These are phyloP conservation scores for Mythimna albipuncta DNA, from an alignment of 2,888 invertebrate species.

Conservation along the genomic window DNA sequence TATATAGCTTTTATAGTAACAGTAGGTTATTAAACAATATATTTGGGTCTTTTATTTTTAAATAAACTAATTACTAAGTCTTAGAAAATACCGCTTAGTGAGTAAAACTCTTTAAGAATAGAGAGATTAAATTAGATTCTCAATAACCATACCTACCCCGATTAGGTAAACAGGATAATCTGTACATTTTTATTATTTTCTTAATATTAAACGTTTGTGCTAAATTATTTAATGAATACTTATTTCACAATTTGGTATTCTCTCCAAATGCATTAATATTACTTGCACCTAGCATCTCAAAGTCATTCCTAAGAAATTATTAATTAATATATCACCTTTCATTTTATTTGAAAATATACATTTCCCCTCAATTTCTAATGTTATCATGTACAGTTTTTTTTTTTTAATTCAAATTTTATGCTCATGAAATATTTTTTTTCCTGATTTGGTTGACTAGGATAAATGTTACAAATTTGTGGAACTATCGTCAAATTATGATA, in stretches of 20 bases:
- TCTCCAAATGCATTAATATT: constrained; percentile 19
- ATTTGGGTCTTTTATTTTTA: neutral
- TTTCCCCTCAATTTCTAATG: constrained; percentile 47
- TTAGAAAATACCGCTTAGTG: neutral
- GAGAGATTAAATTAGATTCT: constrained; percentile 7
- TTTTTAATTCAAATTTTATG: neutral
- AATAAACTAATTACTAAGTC: neutral
- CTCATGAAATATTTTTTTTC: neutral
- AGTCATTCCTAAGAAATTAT: constrained; percentile 58
- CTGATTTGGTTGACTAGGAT: neutral
- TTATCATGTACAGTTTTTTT: constrained; percentile 20
- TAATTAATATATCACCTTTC: constrained; percentile 62
- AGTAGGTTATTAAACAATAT: neutral
- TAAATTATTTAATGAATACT: constrained; percentile 33
- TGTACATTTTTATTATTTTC: constrained; percentile 36
- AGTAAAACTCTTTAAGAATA: constrained; percentile 9
- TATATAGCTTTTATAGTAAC: neutral
- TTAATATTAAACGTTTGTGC: constrained; percentile 45
- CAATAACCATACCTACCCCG: neutral
- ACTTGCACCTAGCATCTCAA: constrained; percentile 36
- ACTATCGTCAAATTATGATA: neutral
- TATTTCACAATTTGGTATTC: constrained; percentile 34
- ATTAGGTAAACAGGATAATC: constrained; percentile 6
- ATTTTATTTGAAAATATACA: constrained; percentile 59
- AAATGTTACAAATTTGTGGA: neutral